Conservation (phyloP, 92 coral and sea anemone species). For the Anthopleura xanthogrammica region DNA sequence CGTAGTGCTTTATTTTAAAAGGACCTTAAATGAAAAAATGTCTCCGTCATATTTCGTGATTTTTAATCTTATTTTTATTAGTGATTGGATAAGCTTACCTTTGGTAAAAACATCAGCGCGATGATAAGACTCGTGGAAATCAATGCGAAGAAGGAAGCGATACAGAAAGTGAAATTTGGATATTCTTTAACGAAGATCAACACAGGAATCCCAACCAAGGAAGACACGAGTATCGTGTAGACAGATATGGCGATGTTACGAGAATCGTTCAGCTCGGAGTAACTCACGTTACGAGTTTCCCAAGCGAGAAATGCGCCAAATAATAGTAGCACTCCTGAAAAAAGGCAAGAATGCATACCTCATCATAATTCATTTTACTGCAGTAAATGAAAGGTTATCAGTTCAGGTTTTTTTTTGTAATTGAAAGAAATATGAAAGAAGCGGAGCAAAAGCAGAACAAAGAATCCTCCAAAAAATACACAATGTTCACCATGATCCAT, state of each 20-base stretch:
- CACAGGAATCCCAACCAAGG: slow-evolving; percentile 33
- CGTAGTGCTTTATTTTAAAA: no score
- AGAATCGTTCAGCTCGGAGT: slow-evolving; percentile 51
- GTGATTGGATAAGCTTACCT: slow-evolving; percentile 19
- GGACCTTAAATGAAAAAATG: no score
- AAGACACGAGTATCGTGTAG: slow-evolving; percentile 34
- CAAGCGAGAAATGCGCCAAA: slow-evolving; percentile 52
- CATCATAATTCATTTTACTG: no score
- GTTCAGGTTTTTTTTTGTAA: no score
- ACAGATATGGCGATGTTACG: slow-evolving; percentile 46
- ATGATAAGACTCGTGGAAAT: slow-evolving; percentile 35
- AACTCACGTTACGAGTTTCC: slow-evolving; percentile 52
- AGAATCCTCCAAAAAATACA: no score
- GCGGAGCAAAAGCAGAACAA: no score
- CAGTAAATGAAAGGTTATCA: no score
- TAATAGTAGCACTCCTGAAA: slow-evolving; percentile 24
- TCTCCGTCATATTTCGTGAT: no score
- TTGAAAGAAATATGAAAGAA: no score
- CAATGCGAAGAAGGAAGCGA: slow-evolving; percentile 12
- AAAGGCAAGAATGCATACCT: not conserved
- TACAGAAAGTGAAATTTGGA: slow-evolving; percentile 13
- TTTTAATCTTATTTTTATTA: no score
- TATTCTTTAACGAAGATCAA: slow-evolving; percentile 16
- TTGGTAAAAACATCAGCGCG: slow-evolving; percentile 38
- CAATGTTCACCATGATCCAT: no score